Conservation (phyloP, 2,888 invertebrate species). For the Chironomus riparius region DNA sequence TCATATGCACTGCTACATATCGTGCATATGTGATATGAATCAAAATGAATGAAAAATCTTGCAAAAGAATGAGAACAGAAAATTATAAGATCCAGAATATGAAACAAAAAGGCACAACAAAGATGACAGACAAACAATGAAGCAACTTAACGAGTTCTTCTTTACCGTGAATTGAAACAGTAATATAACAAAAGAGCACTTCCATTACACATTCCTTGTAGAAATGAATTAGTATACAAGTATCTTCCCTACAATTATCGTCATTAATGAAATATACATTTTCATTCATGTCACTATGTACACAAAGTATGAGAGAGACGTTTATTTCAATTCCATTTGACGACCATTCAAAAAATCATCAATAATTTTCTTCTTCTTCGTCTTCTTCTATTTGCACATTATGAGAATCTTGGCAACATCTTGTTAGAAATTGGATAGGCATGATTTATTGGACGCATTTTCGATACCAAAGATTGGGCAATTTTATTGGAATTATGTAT, state of each 20-base stretch:
- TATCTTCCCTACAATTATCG: too few species aligned
- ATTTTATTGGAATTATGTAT: too few species aligned
- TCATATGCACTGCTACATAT: too few species aligned
- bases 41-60: neutral
- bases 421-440: too few species aligned
- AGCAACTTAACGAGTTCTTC: slow-evolving; percentile 23
- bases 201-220: neutral
- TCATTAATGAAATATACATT: neutral
- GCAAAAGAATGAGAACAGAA: neutral
- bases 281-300: too few species aligned
- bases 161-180: neutral
- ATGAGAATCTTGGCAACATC: too few species aligned
- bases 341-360: neutral
- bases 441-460: too few species aligned
- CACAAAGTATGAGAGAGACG: too few species aligned
- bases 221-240: too few species aligned
- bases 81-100: neutral
- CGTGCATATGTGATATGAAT: too few species aligned
- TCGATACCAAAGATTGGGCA: too few species aligned
- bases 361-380: neutral
- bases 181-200: neutral
- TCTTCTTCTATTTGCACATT: too few species aligned
- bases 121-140: slow-evolving; percentile 22
- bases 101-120: neutral
- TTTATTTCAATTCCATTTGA: neutral